Evolutionary conservation across 1,140 invertebrate species (phyloP).

Genomic region (Ptiloglossa arizonensis): DNA sequence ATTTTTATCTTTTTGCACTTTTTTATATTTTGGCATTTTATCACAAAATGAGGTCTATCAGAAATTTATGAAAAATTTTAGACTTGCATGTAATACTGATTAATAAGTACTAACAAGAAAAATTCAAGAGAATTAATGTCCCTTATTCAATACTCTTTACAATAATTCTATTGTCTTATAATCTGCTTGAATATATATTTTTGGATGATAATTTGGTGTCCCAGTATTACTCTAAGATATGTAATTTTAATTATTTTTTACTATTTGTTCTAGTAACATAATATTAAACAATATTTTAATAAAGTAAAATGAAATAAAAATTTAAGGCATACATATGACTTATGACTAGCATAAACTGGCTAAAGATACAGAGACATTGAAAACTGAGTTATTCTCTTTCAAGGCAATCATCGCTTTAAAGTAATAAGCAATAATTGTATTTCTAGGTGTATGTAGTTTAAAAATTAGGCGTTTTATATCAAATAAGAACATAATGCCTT

Average conservation of each 20-base stretch:
- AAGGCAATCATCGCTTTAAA: not conserved
- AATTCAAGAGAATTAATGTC: not conserved
- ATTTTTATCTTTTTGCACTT: not conserved
- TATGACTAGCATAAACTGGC: slow-evolving; percentile 56
- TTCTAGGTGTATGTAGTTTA: not conserved
- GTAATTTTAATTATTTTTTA: slow-evolving; percentile 3
- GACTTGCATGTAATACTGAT: not conserved
- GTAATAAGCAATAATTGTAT: not conserved
- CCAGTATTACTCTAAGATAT: not conserved
- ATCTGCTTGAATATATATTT: not conserved
- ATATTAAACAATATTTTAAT: slow-evolving; percentile 8
- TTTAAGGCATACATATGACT: slow-evolving; percentile 26
- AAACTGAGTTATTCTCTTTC: not conserved
- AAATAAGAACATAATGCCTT: slow-evolving; percentile 12
- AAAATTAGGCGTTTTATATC: not conserved
- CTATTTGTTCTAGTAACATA: not conserved
- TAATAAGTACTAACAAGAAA: not conserved
- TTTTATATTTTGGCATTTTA: not conserved
- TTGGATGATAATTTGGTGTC: not conserved
- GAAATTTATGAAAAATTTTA: slow-evolving; percentile 7
- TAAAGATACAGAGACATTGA: slow-evolving; percentile 34
- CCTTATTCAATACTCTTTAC: not conserved
- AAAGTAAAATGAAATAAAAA: slow-evolving; percentile 18
- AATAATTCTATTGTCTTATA: not conserved
- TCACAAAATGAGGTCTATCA: not conserved